phyloP scores from a whole-genome alignment of 2,888 invertebrate species.

The Lobophora halterata region DNA sequence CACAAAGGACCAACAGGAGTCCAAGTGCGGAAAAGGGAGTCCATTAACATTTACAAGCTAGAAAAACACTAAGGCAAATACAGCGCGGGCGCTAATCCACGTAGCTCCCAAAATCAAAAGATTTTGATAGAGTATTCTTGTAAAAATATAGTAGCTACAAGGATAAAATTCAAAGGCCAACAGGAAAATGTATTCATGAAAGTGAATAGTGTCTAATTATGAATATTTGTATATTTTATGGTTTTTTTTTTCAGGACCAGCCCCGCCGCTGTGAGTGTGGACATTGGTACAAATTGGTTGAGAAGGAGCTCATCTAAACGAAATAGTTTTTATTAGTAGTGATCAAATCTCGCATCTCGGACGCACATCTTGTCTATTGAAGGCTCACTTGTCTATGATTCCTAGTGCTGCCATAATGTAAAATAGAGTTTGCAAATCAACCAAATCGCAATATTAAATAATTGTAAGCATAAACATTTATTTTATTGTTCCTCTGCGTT shows the following conservation, averaged over 20 bases:
- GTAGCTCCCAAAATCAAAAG: too few species aligned
- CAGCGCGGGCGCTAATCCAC: too few species aligned
- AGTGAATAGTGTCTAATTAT: too few species aligned
- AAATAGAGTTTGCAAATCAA: constrained; percentile 48
- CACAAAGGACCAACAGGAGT: too few species aligned
- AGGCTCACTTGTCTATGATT: constrained; percentile 44
- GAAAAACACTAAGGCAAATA: too few species aligned
- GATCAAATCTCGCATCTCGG: constrained; percentile 51
- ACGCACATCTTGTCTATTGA: too few species aligned
- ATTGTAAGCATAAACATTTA: constrained; percentile 62
- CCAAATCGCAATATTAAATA: constrained; percentile 53
- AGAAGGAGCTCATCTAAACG: constrained; percentile 86
- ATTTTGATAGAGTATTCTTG: too few species aligned
- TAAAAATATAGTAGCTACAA: too few species aligned
- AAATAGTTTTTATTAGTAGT: constrained; percentile 67
- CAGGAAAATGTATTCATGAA: too few species aligned
- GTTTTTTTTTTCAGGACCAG: constrained; percentile 82
- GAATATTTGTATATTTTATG: neutral
- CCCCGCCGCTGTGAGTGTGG: constrained; percentile 97
- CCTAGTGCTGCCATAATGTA: constrained; percentile 47
- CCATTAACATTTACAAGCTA: too few species aligned
- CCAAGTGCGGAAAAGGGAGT: too few species aligned
- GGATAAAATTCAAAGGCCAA: too few species aligned
- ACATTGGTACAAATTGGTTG: constrained; percentile 96
- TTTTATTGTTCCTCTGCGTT: constrained; percentile 33